These are phyloP conservation scores for Thereva unica DNA, from an alignment of 2,888 invertebrate genomes.

Conservation along the genomic window DNA sequence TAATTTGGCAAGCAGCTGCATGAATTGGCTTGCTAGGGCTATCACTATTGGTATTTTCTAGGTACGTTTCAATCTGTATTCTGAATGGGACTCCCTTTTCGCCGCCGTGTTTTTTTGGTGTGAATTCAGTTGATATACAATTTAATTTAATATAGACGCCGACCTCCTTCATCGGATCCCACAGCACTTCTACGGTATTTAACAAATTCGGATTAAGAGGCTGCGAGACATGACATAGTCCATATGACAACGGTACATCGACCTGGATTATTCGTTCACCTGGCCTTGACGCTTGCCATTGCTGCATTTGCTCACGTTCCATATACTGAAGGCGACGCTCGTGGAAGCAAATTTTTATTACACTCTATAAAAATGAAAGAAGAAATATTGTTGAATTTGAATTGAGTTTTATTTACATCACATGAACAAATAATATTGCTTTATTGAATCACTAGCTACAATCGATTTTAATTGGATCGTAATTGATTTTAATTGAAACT, in stretches of 20 bases:
- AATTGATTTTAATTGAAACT: slow-evolving; percentile 17
- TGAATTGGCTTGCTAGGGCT: slow-evolving; percentile 70
- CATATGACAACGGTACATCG: slow-evolving; percentile 92
- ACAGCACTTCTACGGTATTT: slow-evolving; percentile 85
- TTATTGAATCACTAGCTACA: neutral
- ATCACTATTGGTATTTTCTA: slow-evolving; percentile 49
- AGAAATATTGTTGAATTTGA: slow-evolving; percentile 7
- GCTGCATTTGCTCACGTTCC: slow-evolving; percentile 89
- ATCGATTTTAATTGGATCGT: too few species aligned
- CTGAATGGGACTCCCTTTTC: slow-evolving; percentile 98
- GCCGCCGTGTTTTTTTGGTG: slow-evolving; percentile 96
- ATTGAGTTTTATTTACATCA: neutral
- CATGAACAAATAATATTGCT: neutral
- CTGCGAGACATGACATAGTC: slow-evolving; percentile 81
- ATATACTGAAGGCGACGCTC: slow-evolving; percentile 94
- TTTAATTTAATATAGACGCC: slow-evolving; percentile 95
- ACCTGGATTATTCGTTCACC: slow-evolving; percentile 91
- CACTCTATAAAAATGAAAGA: slow-evolving; percentile 66
- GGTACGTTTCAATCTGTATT: slow-evolving; percentile 87
- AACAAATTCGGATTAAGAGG: slow-evolving; percentile 66
- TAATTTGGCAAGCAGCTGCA: slow-evolving; percentile 94
- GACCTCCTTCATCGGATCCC: slow-evolving; percentile 96
- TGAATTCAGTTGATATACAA: slow-evolving; percentile 97
- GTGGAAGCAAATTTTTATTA: slow-evolving; percentile 93
- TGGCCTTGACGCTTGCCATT: slow-evolving; percentile 88